Evolutionary conservation across 92 coral and sea anemone genomes (phyloP).

Genomic region (Ricordea florida): DNA sequence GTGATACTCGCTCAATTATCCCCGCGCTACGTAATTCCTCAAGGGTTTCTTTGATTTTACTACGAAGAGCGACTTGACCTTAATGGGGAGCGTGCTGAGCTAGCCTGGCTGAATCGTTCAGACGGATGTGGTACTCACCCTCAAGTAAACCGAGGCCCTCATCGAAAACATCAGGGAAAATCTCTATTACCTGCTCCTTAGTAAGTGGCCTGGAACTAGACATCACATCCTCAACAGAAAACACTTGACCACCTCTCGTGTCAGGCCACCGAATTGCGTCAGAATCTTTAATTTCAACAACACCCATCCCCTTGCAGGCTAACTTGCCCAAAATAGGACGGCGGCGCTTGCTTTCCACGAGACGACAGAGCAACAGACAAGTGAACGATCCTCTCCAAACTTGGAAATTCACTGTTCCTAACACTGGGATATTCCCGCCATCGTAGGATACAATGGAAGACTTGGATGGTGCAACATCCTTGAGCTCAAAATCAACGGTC

Average conservation of each 20-base stretch:
- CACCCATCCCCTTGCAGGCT: slow-evolving; percentile 13
- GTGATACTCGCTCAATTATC: slow-evolving; percentile 17
- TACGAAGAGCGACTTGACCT: neutral
- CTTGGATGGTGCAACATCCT: neutral
- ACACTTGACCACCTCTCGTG: neutral
- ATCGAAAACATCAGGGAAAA: slow-evolving; percentile 19
- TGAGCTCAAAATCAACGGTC: neutral
- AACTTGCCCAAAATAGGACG: neutral
- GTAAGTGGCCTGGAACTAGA: neutral
- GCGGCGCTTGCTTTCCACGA: neutral
- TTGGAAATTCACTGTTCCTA: slow-evolving; percentile 10
- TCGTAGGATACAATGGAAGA: slow-evolving; percentile 1
- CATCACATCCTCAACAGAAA: neutral
- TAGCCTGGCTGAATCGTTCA: neutral
- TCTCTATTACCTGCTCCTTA: slow-evolving; percentile 27
- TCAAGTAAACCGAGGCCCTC: neutral
- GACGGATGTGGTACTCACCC: neutral
- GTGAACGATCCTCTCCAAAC: slow-evolving; percentile 7
- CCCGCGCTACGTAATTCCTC: slow-evolving; percentile 14
- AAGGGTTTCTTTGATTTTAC: slow-evolving; percentile 21
- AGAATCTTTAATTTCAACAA: neutral
- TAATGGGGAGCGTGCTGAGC: neutral
- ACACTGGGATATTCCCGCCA: neutral
- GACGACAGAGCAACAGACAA: neutral
- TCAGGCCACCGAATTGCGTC: neutral